Conservation (phyloP, 2,888 invertebrate genomes). For the Cosmorhoe ocellata region DNA sequence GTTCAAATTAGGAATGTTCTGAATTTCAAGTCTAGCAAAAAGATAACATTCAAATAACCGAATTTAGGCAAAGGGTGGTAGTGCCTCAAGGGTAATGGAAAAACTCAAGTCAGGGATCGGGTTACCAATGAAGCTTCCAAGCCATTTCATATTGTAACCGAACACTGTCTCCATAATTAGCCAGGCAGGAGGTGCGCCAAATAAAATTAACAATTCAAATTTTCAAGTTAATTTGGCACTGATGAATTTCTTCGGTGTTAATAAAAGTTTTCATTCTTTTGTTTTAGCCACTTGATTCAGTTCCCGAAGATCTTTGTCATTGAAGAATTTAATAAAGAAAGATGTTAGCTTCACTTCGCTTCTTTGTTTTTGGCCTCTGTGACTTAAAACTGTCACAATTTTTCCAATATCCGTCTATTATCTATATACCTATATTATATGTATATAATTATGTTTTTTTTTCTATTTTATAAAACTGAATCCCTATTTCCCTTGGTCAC, state of each 20-base stretch:
- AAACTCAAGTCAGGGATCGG: slow-evolving; percentile 2
- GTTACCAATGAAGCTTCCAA: slow-evolving; percentile 1
- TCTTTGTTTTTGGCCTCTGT: too few species aligned
- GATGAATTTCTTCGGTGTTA: slow-evolving; percentile 60
- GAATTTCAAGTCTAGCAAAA: too few species aligned
- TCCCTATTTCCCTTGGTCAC: too few species aligned
- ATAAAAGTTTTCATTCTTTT: slow-evolving; percentile 54
- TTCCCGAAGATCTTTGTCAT: slow-evolving; percentile 14
- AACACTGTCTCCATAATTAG: slow-evolving; percentile 55
- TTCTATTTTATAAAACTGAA: too few species aligned
- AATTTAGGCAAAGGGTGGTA: background rate
- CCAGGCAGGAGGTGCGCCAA: slow-evolving; percentile 57
- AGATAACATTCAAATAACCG: too few species aligned
- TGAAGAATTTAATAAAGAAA: slow-evolving; percentile 11
- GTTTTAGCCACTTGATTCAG: slow-evolving; percentile 37
- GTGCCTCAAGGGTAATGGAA: slow-evolving; percentile 2
- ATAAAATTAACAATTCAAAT: slow-evolving; percentile 71
- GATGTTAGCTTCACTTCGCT: background rate
- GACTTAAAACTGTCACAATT: too few species aligned
- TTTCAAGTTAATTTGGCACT: slow-evolving; percentile 59
- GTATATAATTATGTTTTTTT: too few species aligned
- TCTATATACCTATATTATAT: too few species aligned
- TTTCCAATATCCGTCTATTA: too few species aligned
- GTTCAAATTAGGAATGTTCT: too few species aligned
- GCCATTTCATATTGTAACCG: slow-evolving; percentile 19